Percentiles rank a stretch among this genome's conserved stretches.
phyloP scores from a whole-genome alignment of 2,113 vertebrate genomes.

The Pseudopodoces humilis region DNA sequence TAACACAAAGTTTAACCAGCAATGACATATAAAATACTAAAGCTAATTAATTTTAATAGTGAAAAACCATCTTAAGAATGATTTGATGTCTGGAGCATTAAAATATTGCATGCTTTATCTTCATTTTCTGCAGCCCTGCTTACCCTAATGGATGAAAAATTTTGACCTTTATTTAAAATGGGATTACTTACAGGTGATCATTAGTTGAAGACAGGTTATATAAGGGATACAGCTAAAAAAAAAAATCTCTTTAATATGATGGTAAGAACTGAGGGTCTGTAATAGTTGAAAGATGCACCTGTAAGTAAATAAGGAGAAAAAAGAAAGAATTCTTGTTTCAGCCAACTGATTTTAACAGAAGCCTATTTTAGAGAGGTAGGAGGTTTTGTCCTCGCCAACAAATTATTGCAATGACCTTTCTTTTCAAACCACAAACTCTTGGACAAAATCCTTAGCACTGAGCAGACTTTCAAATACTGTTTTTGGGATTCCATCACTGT shows the following conservation, averaged over 20 bases:
- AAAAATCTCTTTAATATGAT: neutral
- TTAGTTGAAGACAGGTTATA: neutral
- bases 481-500: neutral
- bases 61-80: neutral
- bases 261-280: neutral
- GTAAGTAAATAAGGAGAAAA: neutral
- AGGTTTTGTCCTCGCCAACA: neutral
- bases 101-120: neutral
- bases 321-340: neutral
- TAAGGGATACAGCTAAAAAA: neutral
- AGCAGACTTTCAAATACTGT: neutral
- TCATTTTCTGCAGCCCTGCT: neutral
- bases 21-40: neutral
- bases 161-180: neutral
- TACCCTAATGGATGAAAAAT: neutral
- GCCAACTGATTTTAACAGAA: neutral
- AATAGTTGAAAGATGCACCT: neutral
- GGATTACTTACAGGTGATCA: neutral
- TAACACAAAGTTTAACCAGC: neutral
- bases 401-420: neutral
- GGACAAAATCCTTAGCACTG: neutral
- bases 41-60: constrained; percentile 12
- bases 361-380: neutral
- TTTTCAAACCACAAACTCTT: neutral
- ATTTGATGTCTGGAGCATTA: neutral